These are phyloP conservation scores for Actinia equina DNA, from an alignment of 64 coral and sea anemone species.

Conservation along the genomic window DNA sequence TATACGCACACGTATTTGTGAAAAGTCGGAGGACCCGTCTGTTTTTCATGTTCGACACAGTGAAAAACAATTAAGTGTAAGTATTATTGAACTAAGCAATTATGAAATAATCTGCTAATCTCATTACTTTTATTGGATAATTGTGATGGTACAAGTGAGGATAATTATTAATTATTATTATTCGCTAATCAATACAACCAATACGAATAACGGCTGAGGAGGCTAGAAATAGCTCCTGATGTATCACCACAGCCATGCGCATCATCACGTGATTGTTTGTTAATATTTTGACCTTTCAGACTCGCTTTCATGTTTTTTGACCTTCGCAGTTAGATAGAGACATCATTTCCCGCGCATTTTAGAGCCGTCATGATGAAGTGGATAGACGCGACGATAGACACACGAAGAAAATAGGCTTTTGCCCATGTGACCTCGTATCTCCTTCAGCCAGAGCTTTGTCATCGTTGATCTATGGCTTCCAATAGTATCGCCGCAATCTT, in stretches of 20 bases:
- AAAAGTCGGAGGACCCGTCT: no score
- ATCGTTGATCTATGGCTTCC: background rate
- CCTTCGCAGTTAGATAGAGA: background rate
- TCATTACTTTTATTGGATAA: no score
- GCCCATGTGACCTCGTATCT: constrained; percentile 17
- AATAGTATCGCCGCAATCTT: background rate
- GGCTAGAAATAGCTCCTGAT: no score
- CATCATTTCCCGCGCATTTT: constrained; percentile 1
- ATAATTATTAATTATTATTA: no score
- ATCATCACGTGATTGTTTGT: background rate
- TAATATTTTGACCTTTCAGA: background rate
- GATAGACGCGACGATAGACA: constrained; percentile 9
- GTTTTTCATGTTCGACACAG: no score
- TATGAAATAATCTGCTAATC: no score
- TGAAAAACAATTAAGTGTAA: no score
- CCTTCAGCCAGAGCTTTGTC: background rate
- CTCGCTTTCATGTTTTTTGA: background rate
- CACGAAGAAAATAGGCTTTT: background rate
- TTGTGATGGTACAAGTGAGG: no score
- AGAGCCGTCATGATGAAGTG: background rate
- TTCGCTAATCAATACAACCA: no score
- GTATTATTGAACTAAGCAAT: no score
- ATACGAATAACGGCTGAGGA: no score
- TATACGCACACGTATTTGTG: no score
- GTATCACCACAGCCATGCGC: background rate